Conservation (phyloP, 53 echinoderm and acorn worm species). For the Mesocentrotus franciscanus region DNA sequence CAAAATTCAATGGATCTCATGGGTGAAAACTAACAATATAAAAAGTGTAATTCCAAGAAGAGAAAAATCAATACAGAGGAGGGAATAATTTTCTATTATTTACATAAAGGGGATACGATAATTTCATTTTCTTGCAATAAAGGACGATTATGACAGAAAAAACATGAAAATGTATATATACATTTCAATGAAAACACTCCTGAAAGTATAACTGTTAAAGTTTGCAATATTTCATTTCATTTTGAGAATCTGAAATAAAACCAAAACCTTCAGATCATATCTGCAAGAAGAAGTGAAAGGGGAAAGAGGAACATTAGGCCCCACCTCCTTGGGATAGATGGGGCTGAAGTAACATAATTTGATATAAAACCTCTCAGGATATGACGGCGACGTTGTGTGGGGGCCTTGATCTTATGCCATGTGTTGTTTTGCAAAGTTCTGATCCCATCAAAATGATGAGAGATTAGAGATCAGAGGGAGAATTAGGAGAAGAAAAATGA, state of each 20-base stretch:
- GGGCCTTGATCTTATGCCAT: not conserved
- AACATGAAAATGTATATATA: too few species aligned
- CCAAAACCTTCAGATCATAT: conserved; percentile 5
- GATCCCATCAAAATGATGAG: not conserved
- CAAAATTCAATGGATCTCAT: too few species aligned
- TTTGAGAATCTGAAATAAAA: not conserved
- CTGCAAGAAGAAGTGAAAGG: not conserved
- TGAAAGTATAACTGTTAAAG: not conserved
- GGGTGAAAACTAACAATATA: too few species aligned
- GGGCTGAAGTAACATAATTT: conserved; percentile 20
- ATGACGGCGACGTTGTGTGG: not conserved
- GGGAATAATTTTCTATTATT: too few species aligned
- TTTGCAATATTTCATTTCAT: not conserved
- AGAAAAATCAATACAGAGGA: too few species aligned
- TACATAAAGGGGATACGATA: too few species aligned
- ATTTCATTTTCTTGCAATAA: too few species aligned
- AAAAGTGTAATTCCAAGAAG: too few species aligned
- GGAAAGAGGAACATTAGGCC: not conserved
- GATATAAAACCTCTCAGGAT: not conserved
- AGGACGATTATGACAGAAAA: too few species aligned
- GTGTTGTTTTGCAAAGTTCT: not conserved
- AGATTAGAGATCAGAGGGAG: not conserved
- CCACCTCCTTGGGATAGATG: conserved; percentile 5
- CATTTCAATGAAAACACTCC: too few species aligned
- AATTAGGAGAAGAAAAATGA: not conserved